phyloP scores from a whole-genome alignment of 2,888 invertebrate species.

The Calliopum simillimum region DNA sequence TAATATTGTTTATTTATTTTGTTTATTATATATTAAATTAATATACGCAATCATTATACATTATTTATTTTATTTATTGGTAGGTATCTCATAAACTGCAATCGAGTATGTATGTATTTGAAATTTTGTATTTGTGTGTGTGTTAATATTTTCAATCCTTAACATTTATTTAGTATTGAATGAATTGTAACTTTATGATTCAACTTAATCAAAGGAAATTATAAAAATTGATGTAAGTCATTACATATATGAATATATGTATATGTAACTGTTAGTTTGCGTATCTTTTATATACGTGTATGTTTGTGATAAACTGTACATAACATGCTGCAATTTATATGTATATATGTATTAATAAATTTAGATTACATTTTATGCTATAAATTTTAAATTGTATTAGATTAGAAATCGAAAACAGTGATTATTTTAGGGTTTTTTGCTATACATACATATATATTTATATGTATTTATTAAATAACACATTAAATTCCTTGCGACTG shows the following conservation, averaged over 20 bases:
- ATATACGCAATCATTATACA: conserved; percentile 45
- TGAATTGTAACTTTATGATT: conserved; percentile 31
- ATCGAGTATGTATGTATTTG: conserved; percentile 41
- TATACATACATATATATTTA: too few species aligned
- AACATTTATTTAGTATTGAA: conserved; percentile 43
- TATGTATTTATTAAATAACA: conserved; percentile 3
- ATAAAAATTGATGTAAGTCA: conserved; percentile 17
- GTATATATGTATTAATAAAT: too few species aligned
- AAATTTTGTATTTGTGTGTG: conserved; percentile 30
- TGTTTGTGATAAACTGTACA: conserved; percentile 44
- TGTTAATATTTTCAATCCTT: conserved; percentile 41
- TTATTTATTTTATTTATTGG: conserved; percentile 53
- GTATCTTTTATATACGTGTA: conserved; percentile 6
- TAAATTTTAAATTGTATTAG: conserved; percentile 8
- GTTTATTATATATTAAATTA: conserved; percentile 41
- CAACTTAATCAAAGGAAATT: conserved; percentile 29
- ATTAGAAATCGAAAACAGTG: background rate
- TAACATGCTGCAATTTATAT: conserved; percentile 42
- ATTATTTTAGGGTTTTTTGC: too few species aligned
- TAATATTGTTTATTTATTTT: conserved; percentile 43
- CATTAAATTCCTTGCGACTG: conserved; percentile 26
- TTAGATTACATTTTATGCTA: conserved; percentile 19
- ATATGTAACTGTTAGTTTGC: conserved; percentile 21
- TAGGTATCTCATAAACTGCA: conserved; percentile 43
- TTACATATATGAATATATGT: background rate